Evolutionary conservation across 2,113 vertebrate species (phyloP), one percentile per base, ranked within the genome.

Genomic region (Rhinogobius similis): DNA sequence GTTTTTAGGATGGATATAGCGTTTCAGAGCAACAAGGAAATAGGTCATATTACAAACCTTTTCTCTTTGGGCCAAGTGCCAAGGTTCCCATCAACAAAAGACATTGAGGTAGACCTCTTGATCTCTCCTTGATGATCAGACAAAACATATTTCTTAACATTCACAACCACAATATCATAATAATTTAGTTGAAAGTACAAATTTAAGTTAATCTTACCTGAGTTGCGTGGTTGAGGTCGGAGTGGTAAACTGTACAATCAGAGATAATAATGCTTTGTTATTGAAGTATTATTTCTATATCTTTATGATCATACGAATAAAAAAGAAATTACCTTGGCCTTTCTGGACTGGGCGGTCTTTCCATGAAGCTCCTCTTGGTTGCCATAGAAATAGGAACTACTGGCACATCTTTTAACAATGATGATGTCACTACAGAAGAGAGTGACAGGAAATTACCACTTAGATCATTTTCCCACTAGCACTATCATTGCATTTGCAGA

Each of bases 31-130:
- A 65, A 29, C 2, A 41, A 18, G 55, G 13, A 0, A 39, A 41
- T 14, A 64, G 2, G 1, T 39, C 13, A 20, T 9, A 43, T 44
- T 23, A 78, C 80, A 39, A 12, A 97, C 97, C 96, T 93, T 90
- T 98, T 98, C 79, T 99, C 97, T 92, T 98, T 98, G 65, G 97
- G 97, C 97, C 97, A 99, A 0, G 98, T 98, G 53, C 96, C 96
- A 58, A 97, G 93, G 86, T 95, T 95, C n/a, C 96, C 94, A 82
- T 99, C 98, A 61, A 97, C 95, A 13, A 98, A 97, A 65, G 98
- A 98, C 98, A 99, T 96, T 29, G 97, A 99, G n/a, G 96, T 92
- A 73, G 98, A 99, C 82, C 95, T 94, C 87, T 93, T 96, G 82
- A 99, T 98, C 82, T 94, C 92, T 88, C 95, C 98, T 99, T 64